A percentile compares a stretch with the other conserved stretches of the same genome.
phyloP scores from a whole-genome alignment of 2,888 invertebrate genomes.

The Cosmia pyralina region DNA sequence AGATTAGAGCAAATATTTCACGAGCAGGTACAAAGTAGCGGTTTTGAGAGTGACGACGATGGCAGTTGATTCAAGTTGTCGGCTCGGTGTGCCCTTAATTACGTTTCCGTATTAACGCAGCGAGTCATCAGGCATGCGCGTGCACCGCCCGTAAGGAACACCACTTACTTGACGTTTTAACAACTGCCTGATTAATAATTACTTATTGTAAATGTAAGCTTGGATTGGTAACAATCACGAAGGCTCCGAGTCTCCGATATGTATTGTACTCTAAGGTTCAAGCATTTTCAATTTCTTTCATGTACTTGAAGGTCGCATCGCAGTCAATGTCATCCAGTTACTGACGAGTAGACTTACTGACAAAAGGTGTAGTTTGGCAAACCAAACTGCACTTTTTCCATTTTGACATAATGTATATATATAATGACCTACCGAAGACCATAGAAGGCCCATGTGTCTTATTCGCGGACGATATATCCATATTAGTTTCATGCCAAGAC shows the following conservation, averaged over 20 bases:
- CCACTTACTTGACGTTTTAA: constrained; percentile 27
- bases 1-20: constrained; percentile 33
- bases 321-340: neutral
- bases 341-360: neutral
- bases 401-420: too few species aligned
- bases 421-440: too few species aligned
- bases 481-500: too few species aligned
- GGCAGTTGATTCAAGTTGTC: constrained; percentile 54
- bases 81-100: constrained; percentile 74
- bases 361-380: neutral
- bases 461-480: too few species aligned
- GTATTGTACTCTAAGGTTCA: neutral
- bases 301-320: neutral
- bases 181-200: constrained; percentile 25
- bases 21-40: constrained; percentile 2
- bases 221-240: constrained; percentile 9
- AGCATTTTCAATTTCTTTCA: neutral
- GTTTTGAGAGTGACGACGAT: constrained; percentile 2
- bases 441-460: too few species aligned
- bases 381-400: neutral
- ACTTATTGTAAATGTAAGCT: constrained; percentile 1
- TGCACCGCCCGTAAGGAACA: constrained; percentile 37
- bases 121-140: constrained; percentile 55
- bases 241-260: neutral
- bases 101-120: constrained; percentile 79